A percentile compares a stretch with the other conserved stretches of the same genome.
Evolutionary conservation across 2,797 vertebrate genomes (phyloP).

Genomic region (Anas bahamensis): DNA sequence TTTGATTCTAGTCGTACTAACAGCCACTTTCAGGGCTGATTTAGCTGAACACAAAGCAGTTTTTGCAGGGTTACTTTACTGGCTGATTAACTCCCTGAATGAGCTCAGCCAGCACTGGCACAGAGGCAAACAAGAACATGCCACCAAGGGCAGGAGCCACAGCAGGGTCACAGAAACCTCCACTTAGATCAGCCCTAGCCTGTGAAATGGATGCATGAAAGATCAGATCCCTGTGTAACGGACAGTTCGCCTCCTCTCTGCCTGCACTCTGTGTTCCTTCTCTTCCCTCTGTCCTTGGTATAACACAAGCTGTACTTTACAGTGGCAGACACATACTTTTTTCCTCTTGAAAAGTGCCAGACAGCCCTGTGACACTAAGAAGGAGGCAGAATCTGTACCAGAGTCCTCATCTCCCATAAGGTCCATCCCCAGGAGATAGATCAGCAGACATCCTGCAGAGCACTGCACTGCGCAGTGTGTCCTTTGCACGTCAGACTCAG

Average conservation of each 20-base stretch:
- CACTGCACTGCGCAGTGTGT: not conserved
- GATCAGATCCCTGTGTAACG: not conserved
- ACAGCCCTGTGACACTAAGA: not conserved
- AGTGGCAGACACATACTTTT: not conserved
- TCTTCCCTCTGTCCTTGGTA: not conserved
- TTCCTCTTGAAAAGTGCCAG: not conserved
- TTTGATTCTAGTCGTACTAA: not conserved
- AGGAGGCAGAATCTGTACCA: not conserved
- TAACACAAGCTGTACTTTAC: not conserved
- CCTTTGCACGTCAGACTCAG: not conserved
- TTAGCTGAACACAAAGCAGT: not conserved
- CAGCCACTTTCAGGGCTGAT: fast-evolving
- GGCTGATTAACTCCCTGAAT: not conserved
- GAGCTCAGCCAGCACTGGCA: not conserved
- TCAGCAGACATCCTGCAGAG: not conserved
- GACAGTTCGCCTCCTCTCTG: not conserved
- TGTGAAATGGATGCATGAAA: not conserved
- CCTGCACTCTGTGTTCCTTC: not conserved
- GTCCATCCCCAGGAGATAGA: not conserved
- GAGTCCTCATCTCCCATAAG: not conserved
- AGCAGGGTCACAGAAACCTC: not conserved
- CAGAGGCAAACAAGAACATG: not conserved
- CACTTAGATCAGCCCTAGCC: not conserved
- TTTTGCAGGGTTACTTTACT: not conserved
- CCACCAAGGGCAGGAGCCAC: not conserved